These are phyloP conservation scores for Pygoscelis adeliae DNA, from an alignment of 2,113 vertebrate species.

Conservation along the genomic window DNA sequence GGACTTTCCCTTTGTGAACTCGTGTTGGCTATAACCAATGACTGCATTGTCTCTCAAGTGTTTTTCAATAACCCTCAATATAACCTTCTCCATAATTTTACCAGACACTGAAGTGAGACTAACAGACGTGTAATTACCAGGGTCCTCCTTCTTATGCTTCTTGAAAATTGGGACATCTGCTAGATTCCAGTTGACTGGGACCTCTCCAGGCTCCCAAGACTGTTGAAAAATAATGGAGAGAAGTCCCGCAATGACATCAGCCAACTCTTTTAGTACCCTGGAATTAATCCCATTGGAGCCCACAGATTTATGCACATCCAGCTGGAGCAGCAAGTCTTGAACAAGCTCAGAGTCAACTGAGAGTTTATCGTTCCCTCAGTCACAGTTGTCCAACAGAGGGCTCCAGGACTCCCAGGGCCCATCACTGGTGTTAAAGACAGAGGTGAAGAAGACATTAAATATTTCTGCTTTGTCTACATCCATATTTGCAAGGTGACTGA, in stretches of 20 bases:
- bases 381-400: background rate
- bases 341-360: background rate
- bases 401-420: too few relatives aligned
- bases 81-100: background rate
- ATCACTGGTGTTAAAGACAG: background rate
- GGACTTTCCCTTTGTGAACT: background rate
- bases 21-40: background rate
- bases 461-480: background rate
- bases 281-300: background rate
- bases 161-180: background rate
- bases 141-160: background rate
- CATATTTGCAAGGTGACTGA: background rate
- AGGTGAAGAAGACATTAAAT: background rate
- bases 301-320: background rate
- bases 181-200: background rate
- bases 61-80: background rate
- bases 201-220: background rate
- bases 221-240: background rate
- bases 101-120: background rate
- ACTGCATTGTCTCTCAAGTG: background rate
- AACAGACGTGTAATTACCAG: background rate
- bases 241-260: background rate
- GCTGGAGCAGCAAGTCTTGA: background rate
- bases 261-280: background rate
- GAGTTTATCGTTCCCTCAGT: background rate